phyloP scores from a whole-genome alignment of 2,113 vertebrate species.

The Oxygymnocypris stewartii region DNA sequence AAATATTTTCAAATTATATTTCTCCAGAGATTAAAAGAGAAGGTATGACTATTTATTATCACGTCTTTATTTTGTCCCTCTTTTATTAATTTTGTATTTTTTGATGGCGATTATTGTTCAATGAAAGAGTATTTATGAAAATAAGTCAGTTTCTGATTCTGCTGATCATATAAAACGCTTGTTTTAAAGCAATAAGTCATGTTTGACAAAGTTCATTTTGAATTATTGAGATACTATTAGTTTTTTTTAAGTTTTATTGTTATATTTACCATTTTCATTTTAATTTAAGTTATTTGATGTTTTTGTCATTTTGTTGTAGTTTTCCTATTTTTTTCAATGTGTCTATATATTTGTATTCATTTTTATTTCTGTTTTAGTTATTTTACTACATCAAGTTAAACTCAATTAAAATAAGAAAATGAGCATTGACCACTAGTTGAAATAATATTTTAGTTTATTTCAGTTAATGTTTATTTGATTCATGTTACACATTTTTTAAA shows the following conservation, averaged over 20 bases:
- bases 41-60: conserved; percentile 51
- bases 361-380: neutral
- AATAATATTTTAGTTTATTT: neutral
- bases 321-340: too few species aligned
- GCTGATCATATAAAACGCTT: neutral
- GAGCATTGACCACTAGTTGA: neutral
- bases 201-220: too few species aligned
- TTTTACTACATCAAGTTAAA: too few species aligned
- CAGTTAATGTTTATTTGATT: neutral
- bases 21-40: conserved; percentile 45
- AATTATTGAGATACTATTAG: neutral
- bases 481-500: too few species aligned
- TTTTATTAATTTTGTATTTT: conserved; percentile 26
- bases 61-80: conserved; percentile 19
- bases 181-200: neutral
- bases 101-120: conserved; percentile 68
- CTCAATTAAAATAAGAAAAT: too few species aligned
- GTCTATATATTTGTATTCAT: neutral
- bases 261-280: neutral
- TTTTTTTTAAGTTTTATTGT: neutral
- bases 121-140: conserved; percentile 78
- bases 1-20: too few species aligned
- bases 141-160: conserved; percentile 37
- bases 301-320: neutral
- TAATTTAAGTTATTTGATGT: too few species aligned